These are phyloP conservation scores for Phyllotreta striolata DNA, from an alignment of 2,888 invertebrate genomes.

Conservation along the genomic window DNA sequence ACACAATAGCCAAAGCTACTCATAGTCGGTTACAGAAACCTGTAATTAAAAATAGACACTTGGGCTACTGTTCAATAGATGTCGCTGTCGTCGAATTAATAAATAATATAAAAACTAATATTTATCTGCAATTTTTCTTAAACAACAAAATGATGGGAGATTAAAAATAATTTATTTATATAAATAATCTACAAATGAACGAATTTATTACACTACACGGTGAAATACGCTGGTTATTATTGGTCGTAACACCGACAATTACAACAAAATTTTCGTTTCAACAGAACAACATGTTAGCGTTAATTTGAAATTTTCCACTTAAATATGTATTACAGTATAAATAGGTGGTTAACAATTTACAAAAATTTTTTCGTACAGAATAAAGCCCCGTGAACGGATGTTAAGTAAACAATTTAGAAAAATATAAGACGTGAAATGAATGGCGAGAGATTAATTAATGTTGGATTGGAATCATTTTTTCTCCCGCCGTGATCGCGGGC, in stretches of 20 bases:
- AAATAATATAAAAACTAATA: too few species aligned
- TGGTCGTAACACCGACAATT: constrained; percentile 35
- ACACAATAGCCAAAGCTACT: too few species aligned
- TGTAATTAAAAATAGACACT: too few species aligned
- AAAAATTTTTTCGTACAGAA: constrained; percentile 24
- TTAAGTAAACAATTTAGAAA: constrained; percentile 33
- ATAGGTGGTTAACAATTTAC: constrained; percentile 29
- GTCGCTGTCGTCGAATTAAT: too few species aligned
- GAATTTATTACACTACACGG: constrained; percentile 44
- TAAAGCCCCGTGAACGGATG: constrained; percentile 27
- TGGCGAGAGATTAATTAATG: constrained; percentile 63
- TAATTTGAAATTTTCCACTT: constrained; percentile 19
- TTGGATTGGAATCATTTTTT: constrained; percentile 85
- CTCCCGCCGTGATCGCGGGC: constrained; percentile 83
- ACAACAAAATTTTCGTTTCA: constrained; percentile 27
- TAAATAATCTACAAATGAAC: constrained; percentile 59
- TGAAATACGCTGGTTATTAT: constrained; percentile 33
- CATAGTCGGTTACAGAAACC: too few species aligned
- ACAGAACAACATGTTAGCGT: constrained; percentile 33
- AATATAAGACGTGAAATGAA: neutral
- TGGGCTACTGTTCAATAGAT: too few species aligned
- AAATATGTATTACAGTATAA: constrained; percentile 16
- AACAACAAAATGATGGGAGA: constrained; percentile 50
- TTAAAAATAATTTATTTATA: constrained; percentile 51
- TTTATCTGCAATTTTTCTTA: neutral